Conservation (phyloP, 2,888 invertebrate genomes). For the Callosobruchus maculatus region DNA sequence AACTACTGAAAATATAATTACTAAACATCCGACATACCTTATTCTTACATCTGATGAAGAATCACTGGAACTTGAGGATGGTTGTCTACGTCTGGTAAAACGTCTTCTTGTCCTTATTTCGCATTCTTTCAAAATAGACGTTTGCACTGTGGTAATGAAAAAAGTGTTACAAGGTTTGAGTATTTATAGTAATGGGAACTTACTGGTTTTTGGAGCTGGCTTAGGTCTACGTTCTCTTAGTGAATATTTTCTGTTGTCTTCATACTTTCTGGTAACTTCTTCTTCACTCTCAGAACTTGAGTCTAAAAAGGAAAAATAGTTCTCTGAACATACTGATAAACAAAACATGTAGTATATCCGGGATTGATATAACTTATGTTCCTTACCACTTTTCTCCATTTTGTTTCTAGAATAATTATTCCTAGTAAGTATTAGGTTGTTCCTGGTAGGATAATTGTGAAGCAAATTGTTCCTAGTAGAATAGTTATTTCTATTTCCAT, state of each 20-base stretch:
- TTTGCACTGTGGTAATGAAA: constrained; percentile 27
- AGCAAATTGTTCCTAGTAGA: neutral
- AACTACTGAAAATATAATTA: no score
- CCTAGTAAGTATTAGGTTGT: neutral
- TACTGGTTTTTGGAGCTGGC: constrained; percentile 36
- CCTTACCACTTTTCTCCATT: neutral
- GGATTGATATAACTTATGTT: neutral
- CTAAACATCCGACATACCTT: constrained; percentile 11
- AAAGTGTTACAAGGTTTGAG: neutral
- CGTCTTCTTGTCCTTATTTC: constrained; percentile 27
- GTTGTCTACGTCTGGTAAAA: constrained; percentile 32
- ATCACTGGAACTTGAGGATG: constrained; percentile 27
- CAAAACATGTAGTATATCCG: no score
- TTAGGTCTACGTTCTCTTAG: constrained; percentile 42
- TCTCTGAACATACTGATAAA: neutral
- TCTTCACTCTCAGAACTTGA: constrained; percentile 38
- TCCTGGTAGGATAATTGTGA: neutral
- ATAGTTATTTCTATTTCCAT: neutral
- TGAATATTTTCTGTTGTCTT: constrained; percentile 36
- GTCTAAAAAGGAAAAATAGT: constrained; percentile 12
- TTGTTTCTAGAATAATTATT: neutral
- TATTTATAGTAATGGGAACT: constrained; percentile 11
- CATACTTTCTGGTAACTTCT: constrained; percentile 29
- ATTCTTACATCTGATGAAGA: constrained; percentile 26
- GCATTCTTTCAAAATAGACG: constrained; percentile 25